These are phyloP conservation scores for Crypturellus undulatus DNA, from an alignment of 2,113 vertebrate species.

Conservation along the genomic window DNA sequence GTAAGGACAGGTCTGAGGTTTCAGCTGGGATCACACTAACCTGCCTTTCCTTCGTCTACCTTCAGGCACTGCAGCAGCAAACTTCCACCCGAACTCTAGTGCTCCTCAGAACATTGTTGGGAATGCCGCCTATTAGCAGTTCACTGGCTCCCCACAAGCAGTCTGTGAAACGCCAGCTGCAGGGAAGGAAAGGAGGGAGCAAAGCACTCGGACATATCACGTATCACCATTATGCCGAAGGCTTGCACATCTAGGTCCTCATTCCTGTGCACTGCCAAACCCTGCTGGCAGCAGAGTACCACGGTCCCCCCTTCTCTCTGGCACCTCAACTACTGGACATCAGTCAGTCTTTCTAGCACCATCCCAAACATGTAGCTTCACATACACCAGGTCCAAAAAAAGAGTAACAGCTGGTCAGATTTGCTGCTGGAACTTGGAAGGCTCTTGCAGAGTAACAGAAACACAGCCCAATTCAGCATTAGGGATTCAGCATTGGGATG, in stretches of 20 bases:
- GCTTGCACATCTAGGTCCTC: not conserved
- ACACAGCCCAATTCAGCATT: not conserved
- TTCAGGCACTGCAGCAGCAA: not conserved
- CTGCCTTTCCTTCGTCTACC: not conserved
- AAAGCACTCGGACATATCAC: not conserved
- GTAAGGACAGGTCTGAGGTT: not conserved
- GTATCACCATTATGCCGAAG: not conserved
- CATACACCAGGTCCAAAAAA: not conserved
- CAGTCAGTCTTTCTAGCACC: not conserved
- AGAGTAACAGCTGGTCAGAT: not conserved
- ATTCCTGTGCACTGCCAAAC: not conserved
- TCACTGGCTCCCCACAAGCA: not conserved
- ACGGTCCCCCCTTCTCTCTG: not conserved
- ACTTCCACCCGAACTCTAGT: not conserved
- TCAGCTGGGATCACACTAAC: not conserved
- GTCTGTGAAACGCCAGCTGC: not conserved
- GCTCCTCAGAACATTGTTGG: not conserved
- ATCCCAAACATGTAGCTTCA: not conserved
- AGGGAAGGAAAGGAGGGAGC: not conserved
- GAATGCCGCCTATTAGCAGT: not conserved
- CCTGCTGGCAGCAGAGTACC: not conserved
- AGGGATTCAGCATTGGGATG: too few species aligned
- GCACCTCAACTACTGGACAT: not conserved
- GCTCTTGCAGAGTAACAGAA: not conserved
- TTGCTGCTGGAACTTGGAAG: not conserved